These are phyloP conservation scores for Bryconaethiops microstoma DNA, from an alignment of 2,797 vertebrate species.

Conservation along the genomic window DNA sequence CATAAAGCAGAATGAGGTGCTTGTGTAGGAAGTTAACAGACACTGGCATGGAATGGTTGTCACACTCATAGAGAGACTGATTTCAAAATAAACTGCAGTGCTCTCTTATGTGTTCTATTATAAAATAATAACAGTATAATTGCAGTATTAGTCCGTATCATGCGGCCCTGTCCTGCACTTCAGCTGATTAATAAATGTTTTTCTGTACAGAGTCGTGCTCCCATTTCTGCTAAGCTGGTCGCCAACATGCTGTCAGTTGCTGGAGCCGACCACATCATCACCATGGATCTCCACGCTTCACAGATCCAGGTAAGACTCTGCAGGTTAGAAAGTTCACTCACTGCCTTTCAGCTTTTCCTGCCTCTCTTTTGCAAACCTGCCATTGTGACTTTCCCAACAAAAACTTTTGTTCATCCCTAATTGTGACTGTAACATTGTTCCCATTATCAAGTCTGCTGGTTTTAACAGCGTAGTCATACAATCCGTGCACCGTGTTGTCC, in stretches of 20 bases:
- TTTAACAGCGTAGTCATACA: background rate
- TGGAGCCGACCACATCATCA: constrained; percentile 97
- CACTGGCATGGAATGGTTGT: too few relatives aligned
- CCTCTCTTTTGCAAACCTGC: background rate
- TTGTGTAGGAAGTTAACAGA: too few relatives aligned
- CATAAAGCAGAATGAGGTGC: too few relatives aligned
- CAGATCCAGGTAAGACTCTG: constrained; percentile 90
- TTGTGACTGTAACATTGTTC: too few relatives aligned
- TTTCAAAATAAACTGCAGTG: too few relatives aligned
- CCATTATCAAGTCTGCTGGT: background rate
- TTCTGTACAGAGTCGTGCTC: constrained; percentile 89
- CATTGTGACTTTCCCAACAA: too few relatives aligned
- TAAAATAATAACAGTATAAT: background rate
- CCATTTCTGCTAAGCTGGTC: constrained; percentile 97
- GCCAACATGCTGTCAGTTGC: constrained; percentile 99
- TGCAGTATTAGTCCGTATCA: background rate
- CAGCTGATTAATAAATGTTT: constrained; percentile 25
- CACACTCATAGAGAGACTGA: too few relatives aligned
- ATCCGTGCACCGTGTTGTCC: constrained; percentile 2
- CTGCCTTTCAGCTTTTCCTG: background rate
- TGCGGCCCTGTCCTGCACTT: background rate
- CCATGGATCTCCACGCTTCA: constrained; percentile 97
- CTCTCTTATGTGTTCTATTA: too few relatives aligned
- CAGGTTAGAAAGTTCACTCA: background rate
- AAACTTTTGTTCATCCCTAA: too few relatives aligned